Base-by-base conservation (phyloP, 2,797 vertebrate genomes). In the Melanotaenia pygmaea region DNA sequence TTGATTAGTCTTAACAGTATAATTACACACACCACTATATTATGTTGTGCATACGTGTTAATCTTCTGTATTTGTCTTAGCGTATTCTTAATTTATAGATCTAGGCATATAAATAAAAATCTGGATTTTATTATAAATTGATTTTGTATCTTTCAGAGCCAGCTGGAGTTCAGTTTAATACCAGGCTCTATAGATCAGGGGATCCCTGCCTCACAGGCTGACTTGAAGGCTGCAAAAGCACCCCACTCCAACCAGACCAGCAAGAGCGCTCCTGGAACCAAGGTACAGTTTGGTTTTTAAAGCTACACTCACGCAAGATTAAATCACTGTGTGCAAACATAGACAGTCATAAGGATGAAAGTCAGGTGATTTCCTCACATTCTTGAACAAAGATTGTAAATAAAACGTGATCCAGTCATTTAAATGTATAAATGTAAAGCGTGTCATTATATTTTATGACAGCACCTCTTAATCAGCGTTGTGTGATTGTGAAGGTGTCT, bases 81-180 rank as follows among this genome's bases (percentile, higher is more conserved):
- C 40, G 16, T 18, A 16, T 43, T 43, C 16, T 4, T 4, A 43
- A 43, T 37, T 43, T 43, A 16, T 43, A 43, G 38, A 13, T 40
- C 11, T 14, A 40, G 38, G 13, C 3, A 1, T 35, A 35, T 7
- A 26, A 37, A 6, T 3, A 16, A 14, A 11, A 22, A 35, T 24
- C 7, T 37, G 32, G 37, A 14, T 20, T n/a, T 18, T 24, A n/a
- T 28, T 60, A 22, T 4, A 34, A 12, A 20, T 38, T 0, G 1
- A n/a, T 3, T 45, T 18, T 53, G 18, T 51, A 4, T 74, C n/a
- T 83, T 82, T 71, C 85, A 95, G 98, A 99, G 98, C 90, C 98
- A 99, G 89, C 87, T 99, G 94, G 98, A 99, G 4, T 99, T 99
- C 92, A 98, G 95, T 18, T 10, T 98, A 77, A 91, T 94, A 0